phyloP scores from a whole-genome alignment of 2,888 invertebrate species.

The Saturnia japonica region DNA sequence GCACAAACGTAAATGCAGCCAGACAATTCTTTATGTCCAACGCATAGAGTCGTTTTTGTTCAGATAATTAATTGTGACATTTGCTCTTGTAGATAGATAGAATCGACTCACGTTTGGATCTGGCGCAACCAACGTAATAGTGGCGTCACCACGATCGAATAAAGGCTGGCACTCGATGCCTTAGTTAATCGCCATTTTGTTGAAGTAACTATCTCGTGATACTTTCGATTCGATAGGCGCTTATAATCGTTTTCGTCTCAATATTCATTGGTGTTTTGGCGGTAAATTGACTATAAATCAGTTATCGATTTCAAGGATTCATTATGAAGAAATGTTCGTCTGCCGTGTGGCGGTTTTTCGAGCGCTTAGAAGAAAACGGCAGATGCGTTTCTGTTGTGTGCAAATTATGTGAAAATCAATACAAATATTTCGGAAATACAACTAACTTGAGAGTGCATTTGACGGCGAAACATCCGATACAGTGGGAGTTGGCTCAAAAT shows the following conservation, averaged over 20 bases:
- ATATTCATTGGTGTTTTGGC: slow-evolving; percentile 53
- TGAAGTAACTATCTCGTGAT: slow-evolving; percentile 45
- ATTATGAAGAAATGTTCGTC: slow-evolving; percentile 72
- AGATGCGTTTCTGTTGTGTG: slow-evolving; percentile 70
- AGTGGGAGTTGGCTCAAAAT: slow-evolving; percentile 71
- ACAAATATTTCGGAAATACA: slow-evolving; percentile 76
- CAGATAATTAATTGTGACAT: not conserved
- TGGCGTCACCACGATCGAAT: slow-evolving; percentile 45
- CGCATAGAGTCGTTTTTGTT: slow-evolving; percentile 17
- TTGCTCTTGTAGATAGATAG: slow-evolving; percentile 15
- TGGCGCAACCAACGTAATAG: slow-evolving; percentile 21
- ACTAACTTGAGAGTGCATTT: slow-evolving; percentile 72
- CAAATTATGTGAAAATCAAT: slow-evolving; percentile 73
- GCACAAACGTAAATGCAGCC: slow-evolving; percentile 21
- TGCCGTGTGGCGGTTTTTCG: slow-evolving; percentile 74
- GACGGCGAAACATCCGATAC: slow-evolving; percentile 72
- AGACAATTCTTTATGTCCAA: fast-evolving
- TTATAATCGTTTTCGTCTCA: slow-evolving; percentile 56
- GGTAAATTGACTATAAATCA: slow-evolving; percentile 54
- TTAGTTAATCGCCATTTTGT: slow-evolving; percentile 63
- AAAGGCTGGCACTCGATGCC: slow-evolving; percentile 50
- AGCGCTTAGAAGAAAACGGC: slow-evolving; percentile 62
- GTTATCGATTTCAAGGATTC: slow-evolving; percentile 43
- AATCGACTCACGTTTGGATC: slow-evolving; percentile 22
- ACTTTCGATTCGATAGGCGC: slow-evolving; percentile 65